These are phyloP conservation scores for Mantis religiosa DNA, from an alignment of 2,888 invertebrate genomes.

Conservation along the genomic window DNA sequence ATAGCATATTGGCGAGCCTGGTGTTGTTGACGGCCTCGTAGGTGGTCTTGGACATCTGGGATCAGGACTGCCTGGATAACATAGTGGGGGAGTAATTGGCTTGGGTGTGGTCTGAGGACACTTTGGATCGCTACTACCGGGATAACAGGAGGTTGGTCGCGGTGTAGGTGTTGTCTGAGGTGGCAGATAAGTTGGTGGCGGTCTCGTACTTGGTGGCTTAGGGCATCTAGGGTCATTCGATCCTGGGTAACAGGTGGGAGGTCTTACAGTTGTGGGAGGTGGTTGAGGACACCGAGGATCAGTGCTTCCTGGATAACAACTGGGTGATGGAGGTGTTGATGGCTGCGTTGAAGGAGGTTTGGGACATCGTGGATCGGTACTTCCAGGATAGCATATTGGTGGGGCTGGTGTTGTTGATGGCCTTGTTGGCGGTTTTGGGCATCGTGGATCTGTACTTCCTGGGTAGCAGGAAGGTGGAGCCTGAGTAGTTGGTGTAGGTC, in stretches of 20 bases:
- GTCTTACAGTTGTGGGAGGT: constrained; percentile 31
- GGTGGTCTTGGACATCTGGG: not conserved
- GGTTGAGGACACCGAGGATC: constrained; percentile 33
- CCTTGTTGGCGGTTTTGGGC: constrained; percentile 39
- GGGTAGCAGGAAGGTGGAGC: constrained; percentile 40
- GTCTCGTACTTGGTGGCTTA: constrained; percentile 29
- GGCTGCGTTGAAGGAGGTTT: constrained; percentile 27
- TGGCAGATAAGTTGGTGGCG: constrained; percentile 39
- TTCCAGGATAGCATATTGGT: constrained; percentile 39
- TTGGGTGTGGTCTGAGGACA: constrained; percentile 26
- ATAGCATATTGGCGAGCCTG: constrained; percentile 24
- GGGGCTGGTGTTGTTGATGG: constrained; percentile 38
- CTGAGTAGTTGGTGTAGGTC: constrained; percentile 32
- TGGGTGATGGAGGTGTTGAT: constrained; percentile 28
- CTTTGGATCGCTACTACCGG: constrained; percentile 31
- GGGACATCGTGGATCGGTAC: constrained; percentile 35
- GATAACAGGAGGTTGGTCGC: constrained; percentile 36
- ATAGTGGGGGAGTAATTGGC: not conserved
- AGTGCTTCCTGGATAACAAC: constrained; percentile 10
- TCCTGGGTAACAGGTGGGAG: constrained; percentile 40
- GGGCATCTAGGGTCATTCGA: constrained; percentile 33
- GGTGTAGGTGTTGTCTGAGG: constrained; percentile 38
- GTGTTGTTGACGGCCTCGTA: not conserved
- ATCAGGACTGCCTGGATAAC: not conserved
- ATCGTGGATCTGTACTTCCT: constrained; percentile 40